Evolutionary conservation across 2,888 invertebrate genomes (phyloP).

Genomic region (Drosophila ezoana): DNA sequence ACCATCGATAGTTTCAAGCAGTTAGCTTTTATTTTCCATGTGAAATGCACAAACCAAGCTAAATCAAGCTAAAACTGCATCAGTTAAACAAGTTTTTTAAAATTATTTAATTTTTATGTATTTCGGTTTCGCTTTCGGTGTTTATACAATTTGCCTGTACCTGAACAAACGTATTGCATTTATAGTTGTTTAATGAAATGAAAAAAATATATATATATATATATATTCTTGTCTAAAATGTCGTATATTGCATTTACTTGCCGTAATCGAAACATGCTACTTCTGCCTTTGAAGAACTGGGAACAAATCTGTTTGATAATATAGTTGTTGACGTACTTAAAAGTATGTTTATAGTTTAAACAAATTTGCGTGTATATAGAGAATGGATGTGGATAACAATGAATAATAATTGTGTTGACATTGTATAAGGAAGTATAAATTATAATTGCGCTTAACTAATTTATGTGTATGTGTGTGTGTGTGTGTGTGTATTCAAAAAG

Average conservation of each 20-base stretch:
- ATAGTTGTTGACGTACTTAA: constrained; percentile 46
- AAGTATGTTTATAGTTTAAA: constrained; percentile 48
- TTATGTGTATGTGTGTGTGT: constrained; percentile 41
- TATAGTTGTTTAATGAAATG: constrained; percentile 35
- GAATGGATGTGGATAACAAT: constrained; percentile 63
- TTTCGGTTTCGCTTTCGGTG: constrained; percentile 59
- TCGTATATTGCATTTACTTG: constrained; percentile 49
- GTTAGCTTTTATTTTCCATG: neutral
- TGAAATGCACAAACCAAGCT: neutral
- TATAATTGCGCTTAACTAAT: constrained; percentile 71
- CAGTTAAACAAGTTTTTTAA: constrained; percentile 38
- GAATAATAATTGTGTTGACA: constrained; percentile 48
- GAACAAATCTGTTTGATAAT: constrained; percentile 52
- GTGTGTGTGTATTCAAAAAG: constrained; percentile 65
- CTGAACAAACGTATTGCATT: constrained; percentile 56
- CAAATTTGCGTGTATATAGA: constrained; percentile 31
- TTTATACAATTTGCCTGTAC: constrained; percentile 60
- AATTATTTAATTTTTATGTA: constrained; percentile 60
- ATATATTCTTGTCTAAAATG: constrained; percentile 48
- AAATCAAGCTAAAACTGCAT: neutral
- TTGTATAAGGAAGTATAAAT: constrained; percentile 38
- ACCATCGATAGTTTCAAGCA: constrained; percentile 9
- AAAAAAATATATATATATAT: constrained; percentile 33
- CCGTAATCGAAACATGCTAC: constrained; percentile 55
- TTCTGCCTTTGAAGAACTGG: constrained; percentile 64